These are phyloP conservation scores for Ctenopoma kingsleyae DNA, from an alignment of 2,797 vertebrate genomes.

Conservation along the genomic window DNA sequence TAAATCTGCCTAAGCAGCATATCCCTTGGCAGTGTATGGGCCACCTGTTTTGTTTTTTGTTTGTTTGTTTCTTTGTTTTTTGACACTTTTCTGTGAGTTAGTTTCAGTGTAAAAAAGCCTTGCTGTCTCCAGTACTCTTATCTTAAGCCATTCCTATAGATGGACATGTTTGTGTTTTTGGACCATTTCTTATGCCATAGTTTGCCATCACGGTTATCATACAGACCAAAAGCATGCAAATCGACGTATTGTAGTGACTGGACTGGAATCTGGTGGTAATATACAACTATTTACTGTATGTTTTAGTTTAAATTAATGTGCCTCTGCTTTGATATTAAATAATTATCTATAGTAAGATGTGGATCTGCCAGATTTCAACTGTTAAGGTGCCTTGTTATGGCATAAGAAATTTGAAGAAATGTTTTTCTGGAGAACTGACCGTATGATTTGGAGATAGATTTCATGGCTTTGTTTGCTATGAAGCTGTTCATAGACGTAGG, in stretches of 20 bases:
- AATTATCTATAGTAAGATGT: slow-evolving; percentile 77
- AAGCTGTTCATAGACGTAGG: slow-evolving; percentile 86
- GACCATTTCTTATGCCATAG: slow-evolving; percentile 83
- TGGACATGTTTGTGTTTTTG: slow-evolving; percentile 77
- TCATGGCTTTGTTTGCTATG: slow-evolving; percentile 81
- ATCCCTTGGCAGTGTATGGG: slow-evolving; percentile 74
- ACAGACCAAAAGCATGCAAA: slow-evolving; percentile 84
- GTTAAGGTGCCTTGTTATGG: slow-evolving; percentile 83
- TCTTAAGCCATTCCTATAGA: slow-evolving; percentile 81
- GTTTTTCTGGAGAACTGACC: slow-evolving; percentile 64
- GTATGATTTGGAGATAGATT: slow-evolving; percentile 73
- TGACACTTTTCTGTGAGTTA: slow-evolving; percentile 70
- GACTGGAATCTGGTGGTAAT: slow-evolving; percentile 83
- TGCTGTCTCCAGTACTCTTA: slow-evolving; percentile 75
- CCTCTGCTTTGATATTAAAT: slow-evolving; percentile 86
- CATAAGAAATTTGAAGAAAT: slow-evolving; percentile 80
- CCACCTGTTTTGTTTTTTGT: slow-evolving; percentile 66
- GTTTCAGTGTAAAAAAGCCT: slow-evolving; percentile 76
- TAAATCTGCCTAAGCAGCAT: slow-evolving; percentile 76
- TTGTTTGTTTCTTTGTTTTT: slow-evolving; percentile 30
- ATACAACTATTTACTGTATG: slow-evolving; percentile 83
- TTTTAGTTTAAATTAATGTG: slow-evolving; percentile 85
- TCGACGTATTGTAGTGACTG: slow-evolving; percentile 80
- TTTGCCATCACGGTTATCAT: slow-evolving; percentile 79
- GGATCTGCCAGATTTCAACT: slow-evolving; percentile 82